Base-by-base conservation (phyloP, 2,797 vertebrate genomes). In the Sphenodon punctatus region DNA sequence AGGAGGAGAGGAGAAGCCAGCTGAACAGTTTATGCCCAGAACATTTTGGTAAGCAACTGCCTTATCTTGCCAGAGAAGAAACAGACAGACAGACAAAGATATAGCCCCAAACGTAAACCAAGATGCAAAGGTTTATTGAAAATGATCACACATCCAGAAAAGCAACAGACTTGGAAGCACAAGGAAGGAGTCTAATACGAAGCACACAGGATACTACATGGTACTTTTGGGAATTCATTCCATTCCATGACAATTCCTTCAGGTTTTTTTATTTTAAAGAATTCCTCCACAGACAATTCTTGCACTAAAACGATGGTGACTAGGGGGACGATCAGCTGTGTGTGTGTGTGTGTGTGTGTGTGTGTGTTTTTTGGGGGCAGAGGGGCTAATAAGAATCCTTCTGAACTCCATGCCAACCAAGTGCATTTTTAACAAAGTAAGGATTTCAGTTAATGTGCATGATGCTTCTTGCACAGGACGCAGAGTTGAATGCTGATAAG, bases 111-210 rank as follows among this genome's bases (percentile, higher is more conserved):
- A 93, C 76, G 92, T 94, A 95, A 95, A 94, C 86, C 88, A 95
- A 94, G 94, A 95, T 94, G 94, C 85, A 96, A 96, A 96, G 95
- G 93, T 97, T 97, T 96, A 96, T 96, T 97, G 94, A 92, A 94
- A 95, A 94, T 93, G 90, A 86, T 93, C 95, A 96, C 94, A 95
- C 93, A 91, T 94, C 79, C 91, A 89, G 75, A 94, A 84, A 94
- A 30, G 88, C 87, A 93, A 92, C 80, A 93, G 91, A 91, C 79
- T 94, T 82, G 83, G 78, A 83, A 92, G 85, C 86, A 93, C 84
- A 86, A 85, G 75, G 91, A 87, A 89, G 85, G 60, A 36, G 5
- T 56, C 88, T 84, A 55, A 75, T 42, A 67, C 75, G 87, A 89
- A 89, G 93, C 77, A 90, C 61, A 89, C 67, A 23, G 27, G 22